phyloP scores from a whole-genome alignment of 1,140 invertebrate species.

The Hyles vespertilio region DNA sequence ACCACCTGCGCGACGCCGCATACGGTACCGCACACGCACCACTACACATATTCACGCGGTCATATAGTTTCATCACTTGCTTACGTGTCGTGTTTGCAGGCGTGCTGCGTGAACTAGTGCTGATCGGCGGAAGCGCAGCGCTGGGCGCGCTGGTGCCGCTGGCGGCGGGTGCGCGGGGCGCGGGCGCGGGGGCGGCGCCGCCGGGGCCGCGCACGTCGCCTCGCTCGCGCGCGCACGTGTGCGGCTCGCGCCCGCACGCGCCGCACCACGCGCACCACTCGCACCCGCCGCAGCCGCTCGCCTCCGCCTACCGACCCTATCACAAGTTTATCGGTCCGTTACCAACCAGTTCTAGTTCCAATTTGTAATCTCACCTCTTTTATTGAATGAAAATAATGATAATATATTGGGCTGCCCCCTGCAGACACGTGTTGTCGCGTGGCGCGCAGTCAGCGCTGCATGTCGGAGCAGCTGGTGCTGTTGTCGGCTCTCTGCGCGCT shows the following conservation, averaged over 20 bases:
- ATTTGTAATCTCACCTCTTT: too few species aligned
- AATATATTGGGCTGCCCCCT: too few species aligned
- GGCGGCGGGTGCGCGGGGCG: constrained; percentile 87
- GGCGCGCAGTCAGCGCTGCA: constrained; percentile 87
- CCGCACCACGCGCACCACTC: constrained; percentile 60
- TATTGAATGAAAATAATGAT: too few species aligned
- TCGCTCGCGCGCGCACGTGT: constrained; percentile 79
- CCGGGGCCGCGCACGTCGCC: constrained; percentile 78
- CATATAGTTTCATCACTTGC: not conserved
- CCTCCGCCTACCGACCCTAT: constrained; percentile 82
- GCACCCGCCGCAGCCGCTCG: constrained; percentile 59
- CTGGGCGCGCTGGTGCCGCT: constrained; percentile 89
- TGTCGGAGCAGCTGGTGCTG: constrained; percentile 86
- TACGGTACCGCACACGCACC: constrained; percentile 76
- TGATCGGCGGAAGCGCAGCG: constrained; percentile 88
- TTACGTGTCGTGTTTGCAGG: constrained; percentile 73
- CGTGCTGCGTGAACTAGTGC: constrained; percentile 89
- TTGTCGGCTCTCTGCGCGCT: constrained; percentile 90
- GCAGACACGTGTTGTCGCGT: constrained; percentile 92
- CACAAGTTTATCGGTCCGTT: constrained; percentile 73
- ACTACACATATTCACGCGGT: not conserved
- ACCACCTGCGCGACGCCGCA: constrained; percentile 84
- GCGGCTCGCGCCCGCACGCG: constrained; percentile 80
- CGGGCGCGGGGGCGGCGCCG: constrained; percentile 85
- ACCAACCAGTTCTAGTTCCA: not conserved